Conservation (phyloP, 2,113 vertebrate genomes). For the Pollimyrus isidori region DNA sequence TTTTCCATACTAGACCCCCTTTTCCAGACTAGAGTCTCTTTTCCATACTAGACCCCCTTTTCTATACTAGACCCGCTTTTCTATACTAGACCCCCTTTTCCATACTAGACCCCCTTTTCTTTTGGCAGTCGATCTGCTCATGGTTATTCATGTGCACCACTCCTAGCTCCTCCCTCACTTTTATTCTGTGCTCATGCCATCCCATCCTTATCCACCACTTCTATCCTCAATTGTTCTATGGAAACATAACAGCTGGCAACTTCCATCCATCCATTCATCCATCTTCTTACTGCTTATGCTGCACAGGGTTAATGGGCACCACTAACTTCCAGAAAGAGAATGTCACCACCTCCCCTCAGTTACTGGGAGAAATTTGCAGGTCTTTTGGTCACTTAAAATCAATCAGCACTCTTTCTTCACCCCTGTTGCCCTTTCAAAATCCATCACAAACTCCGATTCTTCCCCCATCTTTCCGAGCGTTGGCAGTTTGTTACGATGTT, state of each 20-base stretch:
- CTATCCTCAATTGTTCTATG: neutral
- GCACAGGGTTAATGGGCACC: neutral
- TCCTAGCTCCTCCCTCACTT: neutral
- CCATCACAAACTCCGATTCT: neutral
- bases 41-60: neutral
- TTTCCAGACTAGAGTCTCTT: neutral
- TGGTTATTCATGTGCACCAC: neutral
- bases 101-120: neutral
- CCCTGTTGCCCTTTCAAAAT: neutral
- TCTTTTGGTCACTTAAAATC: neutral
- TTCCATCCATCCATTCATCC: neutral
- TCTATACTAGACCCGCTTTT: neutral
- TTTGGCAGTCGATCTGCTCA: neutral
- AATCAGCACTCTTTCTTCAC: neutral
- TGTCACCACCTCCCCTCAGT: neutral
- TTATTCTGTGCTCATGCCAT: neutral
- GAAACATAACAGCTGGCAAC: neutral
- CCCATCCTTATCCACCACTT: neutral
- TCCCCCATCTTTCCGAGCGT: neutral
- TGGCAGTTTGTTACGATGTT: neutral
- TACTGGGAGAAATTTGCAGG: neutral
- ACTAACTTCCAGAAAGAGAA: neutral
- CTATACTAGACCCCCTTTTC: neutral
- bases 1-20: neutral
- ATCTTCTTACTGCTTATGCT: neutral